Conservation (phyloP, 2,113 vertebrate species). For the Psilopsiagon aurifrons region DNA sequence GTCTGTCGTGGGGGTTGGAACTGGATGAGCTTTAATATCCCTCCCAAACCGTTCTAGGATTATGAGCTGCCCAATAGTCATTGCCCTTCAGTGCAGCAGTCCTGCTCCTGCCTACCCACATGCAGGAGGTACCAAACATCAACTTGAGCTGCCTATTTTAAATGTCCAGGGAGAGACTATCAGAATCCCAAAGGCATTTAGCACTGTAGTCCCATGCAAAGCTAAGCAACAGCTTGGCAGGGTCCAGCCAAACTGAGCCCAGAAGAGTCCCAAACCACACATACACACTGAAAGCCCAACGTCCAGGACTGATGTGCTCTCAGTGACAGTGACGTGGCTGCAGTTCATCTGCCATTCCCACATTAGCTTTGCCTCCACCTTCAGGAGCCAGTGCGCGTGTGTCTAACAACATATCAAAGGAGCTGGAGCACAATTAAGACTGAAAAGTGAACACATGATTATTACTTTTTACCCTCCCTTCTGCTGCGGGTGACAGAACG, state of each 20-base stretch:
- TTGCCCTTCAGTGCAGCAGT: background rate
- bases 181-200: background rate
- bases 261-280: background rate
- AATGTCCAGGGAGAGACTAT: background rate
- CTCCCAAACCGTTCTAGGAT: background rate
- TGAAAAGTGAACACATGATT: slow-evolving; percentile 71
- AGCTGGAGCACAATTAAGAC: slow-evolving; percentile 69
- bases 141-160: background rate
- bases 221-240: background rate
- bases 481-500: slow-evolving; percentile 70
- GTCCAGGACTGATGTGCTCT: rapidly evolving
- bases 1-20: background rate
- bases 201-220: background rate
- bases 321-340: background rate
- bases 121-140: background rate
- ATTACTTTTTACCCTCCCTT: slow-evolving; percentile 70
- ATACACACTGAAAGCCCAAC: rapidly evolving
- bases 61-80: background rate
- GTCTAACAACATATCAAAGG: background rate
- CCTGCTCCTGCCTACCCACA: rapidly evolving
- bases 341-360: background rate
- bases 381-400: background rate
- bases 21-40: background rate
- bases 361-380: background rate
- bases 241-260: background rate